phyloP scores from a whole-genome alignment of 2,113 vertebrate species.

The Fregetta grallaria region DNA sequence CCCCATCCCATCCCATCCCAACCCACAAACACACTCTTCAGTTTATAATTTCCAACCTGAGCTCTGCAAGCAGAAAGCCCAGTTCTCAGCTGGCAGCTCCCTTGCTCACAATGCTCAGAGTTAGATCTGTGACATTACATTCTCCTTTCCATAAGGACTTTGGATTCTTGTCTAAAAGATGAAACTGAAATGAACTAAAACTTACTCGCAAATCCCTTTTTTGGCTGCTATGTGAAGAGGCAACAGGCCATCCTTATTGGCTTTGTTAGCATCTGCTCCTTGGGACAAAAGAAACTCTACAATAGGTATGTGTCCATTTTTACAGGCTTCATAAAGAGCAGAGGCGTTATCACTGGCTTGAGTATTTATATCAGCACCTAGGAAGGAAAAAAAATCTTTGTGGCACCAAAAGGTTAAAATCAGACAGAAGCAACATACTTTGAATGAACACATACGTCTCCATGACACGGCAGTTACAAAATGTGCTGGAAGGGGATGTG shows the following conservation, averaged over 20 bases:
- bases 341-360: conserved; percentile 87
- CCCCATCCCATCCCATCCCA: neutral
- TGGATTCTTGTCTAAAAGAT: neutral
- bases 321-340: conserved; percentile 89
- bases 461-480: neutral
- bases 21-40: neutral
- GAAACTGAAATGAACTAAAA: neutral
- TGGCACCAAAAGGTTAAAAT: neutral
- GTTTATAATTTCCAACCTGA: neutral
- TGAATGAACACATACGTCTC: neutral
- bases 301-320: conserved; percentile 82
- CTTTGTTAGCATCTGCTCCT: conserved; percentile 88
- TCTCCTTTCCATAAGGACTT: neutral
- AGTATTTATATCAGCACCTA: conserved; percentile 89
- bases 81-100: neutral
- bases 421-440: neutral
- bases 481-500: neutral
- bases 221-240: conserved; percentile 89
- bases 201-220: conserved; percentile 86
- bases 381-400: neutral
- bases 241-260: conserved; percentile 84
- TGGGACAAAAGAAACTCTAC: conserved; percentile 87
- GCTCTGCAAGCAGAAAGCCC: neutral
- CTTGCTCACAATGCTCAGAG: neutral
- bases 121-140: neutral